phyloP scores from a whole-genome alignment of 2,113 vertebrate genomes.

The Xenopus laevis region DNA sequence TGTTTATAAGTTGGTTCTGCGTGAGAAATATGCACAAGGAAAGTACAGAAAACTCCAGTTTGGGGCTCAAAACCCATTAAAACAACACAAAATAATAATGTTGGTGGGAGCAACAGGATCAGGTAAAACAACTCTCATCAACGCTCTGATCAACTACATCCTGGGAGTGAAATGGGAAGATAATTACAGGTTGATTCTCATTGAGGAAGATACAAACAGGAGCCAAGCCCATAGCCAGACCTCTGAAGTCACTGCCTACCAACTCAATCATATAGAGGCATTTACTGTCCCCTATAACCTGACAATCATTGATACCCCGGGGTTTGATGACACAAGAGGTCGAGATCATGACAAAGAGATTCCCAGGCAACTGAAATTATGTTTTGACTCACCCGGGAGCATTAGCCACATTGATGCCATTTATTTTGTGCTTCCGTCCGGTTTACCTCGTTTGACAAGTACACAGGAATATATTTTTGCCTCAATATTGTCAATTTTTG shows the following conservation, averaged over 20 bases:
- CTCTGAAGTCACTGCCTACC: constrained; percentile 53
- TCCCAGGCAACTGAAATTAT: constrained; percentile 30
- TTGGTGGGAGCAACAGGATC: constrained; percentile 48
- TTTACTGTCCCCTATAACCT: constrained; percentile 49
- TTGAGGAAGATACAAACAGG: constrained; percentile 31
- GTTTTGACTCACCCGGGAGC: background rate
- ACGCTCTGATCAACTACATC: constrained; percentile 47
- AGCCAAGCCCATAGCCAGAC: constrained; percentile 50
- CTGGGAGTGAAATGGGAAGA: constrained; percentile 45
- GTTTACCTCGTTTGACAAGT: constrained; percentile 30
- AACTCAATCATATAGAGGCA: constrained; percentile 46
- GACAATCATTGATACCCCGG: constrained; percentile 60
- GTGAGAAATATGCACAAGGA: no score
- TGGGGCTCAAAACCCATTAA: no score
- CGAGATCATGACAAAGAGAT: constrained; percentile 31
- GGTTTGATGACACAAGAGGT: constrained; percentile 57
- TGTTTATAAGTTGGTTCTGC: no score
- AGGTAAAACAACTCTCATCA: constrained; percentile 50
- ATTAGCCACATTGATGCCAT: constrained; percentile 47
- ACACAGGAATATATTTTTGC: constrained; percentile 45
- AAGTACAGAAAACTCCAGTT: no score
- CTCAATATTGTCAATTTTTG: constrained; percentile 46
- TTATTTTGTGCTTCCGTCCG: constrained; percentile 48
- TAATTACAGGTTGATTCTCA: constrained; percentile 43
- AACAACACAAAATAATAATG: constrained; percentile 17